Base-by-base conservation (phyloP, 2,113 vertebrate species). In the Anhinga anhinga region DNA sequence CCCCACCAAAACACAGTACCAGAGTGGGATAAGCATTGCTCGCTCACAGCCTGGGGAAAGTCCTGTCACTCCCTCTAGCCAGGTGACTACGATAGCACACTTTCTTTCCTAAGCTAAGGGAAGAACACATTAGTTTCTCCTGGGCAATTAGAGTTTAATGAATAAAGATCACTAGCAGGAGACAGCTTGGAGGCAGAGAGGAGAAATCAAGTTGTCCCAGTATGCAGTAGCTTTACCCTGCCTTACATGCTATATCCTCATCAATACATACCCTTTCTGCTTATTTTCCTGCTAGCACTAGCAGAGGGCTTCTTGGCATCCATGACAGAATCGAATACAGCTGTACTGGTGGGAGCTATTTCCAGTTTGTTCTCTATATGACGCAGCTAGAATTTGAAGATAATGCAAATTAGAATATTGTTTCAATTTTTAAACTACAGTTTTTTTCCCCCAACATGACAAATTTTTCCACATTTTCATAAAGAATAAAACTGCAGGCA, bases 301-400 rank as follows among this genome's bases (percentile, higher is more conserved):
- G 95, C 79, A 82, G 97, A 96, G 78, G 98, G 97, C 86, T 99
- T 99, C 98, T 99, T 99, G 73, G 97, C 93, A 88, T 99, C 99
- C 98, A 99, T 99, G 95, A 99, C 96, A 30, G 98, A 98, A 81
- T 99, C 98, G 8, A 99, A 97, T 19, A 98, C 85, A 82, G 99
- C 98, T 15, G 98, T 99, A 94, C 98, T 98, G 71, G 96, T 98
- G 82, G 99, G 98, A 61, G 86, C 89, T 82, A 99, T 98, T 98
- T 99, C 99, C 97, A 99, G 90, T 87, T 98, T 99, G 96, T 99
- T 99, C 98, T 99, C 99, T 97, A 99, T 99, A 69, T 99, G 99
- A 90, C 98, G 98, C 88, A 99, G 97, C 99, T 99, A 93, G 65
- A 94, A 77, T 95, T 88, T 45, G 44, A 97, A 92, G 90, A 96